phyloP scores from a whole-genome alignment of 2,797 vertebrate species.

The Falco rusticolus region DNA sequence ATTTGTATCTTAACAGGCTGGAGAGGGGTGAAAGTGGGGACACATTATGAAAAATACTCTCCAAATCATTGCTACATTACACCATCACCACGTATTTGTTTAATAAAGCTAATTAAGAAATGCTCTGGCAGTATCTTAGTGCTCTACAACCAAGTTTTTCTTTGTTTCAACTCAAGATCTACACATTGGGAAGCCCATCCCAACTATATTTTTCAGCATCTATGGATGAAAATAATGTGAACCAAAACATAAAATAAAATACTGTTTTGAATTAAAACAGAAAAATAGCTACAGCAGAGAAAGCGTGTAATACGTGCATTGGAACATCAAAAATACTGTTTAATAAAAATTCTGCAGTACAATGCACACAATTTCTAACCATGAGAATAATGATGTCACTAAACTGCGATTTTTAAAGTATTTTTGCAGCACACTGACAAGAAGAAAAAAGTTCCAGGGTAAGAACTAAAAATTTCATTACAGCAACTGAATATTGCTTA shows the following conservation, averaged over 20 bases:
- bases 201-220: neutral
- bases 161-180: constrained; percentile 20
- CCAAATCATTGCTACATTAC: neutral
- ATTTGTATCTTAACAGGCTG: neutral
- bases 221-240: constrained; percentile 33
- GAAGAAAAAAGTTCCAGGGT: constrained; percentile 48
- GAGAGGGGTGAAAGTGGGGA: neutral
- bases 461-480: constrained; percentile 73
- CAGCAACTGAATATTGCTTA: neutral
- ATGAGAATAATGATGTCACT: constrained; percentile 30
- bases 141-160: neutral
- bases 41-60: neutral
- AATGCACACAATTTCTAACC: constrained; percentile 27
- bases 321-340: constrained; percentile 49
- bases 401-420: constrained; percentile 52
- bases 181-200: neutral
- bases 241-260: constrained; percentile 45
- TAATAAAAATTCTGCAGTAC: constrained; percentile 34
- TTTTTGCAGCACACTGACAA: constrained; percentile 59
- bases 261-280: constrained; percentile 38
- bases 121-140: constrained; percentile 5
- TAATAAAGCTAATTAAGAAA: constrained; percentile 12
- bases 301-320: neutral
- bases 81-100: neutral
- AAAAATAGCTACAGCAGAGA: constrained; percentile 23